Base-by-base conservation (phyloP, 2,797 vertebrate species). In the Neosilurus hyrtlii region DNA sequence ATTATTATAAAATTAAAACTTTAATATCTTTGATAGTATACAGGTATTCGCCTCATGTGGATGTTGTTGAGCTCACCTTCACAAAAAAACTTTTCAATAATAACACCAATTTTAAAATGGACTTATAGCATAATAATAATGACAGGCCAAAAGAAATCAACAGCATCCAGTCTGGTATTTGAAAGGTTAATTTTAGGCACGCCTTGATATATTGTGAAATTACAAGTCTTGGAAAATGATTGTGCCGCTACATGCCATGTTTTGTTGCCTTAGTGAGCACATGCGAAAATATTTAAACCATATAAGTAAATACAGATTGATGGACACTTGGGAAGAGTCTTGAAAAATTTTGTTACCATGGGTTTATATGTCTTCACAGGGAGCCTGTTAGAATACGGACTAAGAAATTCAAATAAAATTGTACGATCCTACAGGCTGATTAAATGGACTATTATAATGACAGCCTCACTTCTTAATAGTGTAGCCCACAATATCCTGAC, bases 341-440 rank as follows among this genome's bases (percentile, higher is more conserved):
- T 73, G 54, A 73, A 73, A 73, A 59, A 75, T 75, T 12, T 73
- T 26, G 9, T 62, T 62, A 22, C 57, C 35, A 43, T 76, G 56
- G 56, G 56, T 61, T 26, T 73, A 26, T 30, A 73, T 73, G 51
- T 35, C 75, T 49, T 49, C 37, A 77, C 37, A 77, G 57, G 59
- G 59, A 77, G 56, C 20, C 75, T 77, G 14, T 77, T 77, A 77
- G 75, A 77, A 78, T 6, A 43, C 37, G 59, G n/a, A 62, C 73
- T 57, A 59, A 37, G 54, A 37, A 75, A 75, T 75, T 75, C 18
- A 75, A 59, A 57, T 18, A 59, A 75, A 75, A 37, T 22, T 75
- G 26, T 37, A 20, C 20, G 26, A 63, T 63, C 35, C 59, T 9
- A 15, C 37, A 62, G 75, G 59, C 35, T 77, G 37, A 77, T 62